Percentiles rank a stretch among this genome's conserved stretches.
Evolutionary conservation across 2,888 invertebrate species (phyloP).

Genomic region (Deilephila elpenor): DNA sequence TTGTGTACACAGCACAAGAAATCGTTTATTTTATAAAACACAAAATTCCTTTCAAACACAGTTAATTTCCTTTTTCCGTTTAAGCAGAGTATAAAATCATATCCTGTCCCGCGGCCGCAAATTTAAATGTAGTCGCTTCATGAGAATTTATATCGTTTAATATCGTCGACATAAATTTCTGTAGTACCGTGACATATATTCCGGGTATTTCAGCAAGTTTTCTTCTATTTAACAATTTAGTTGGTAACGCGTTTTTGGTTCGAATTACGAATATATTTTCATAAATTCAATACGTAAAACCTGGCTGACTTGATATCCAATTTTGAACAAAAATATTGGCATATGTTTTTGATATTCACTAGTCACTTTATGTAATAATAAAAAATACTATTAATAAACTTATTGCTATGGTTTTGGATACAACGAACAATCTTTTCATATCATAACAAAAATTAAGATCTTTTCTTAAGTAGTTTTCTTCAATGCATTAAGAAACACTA

Average conservation of each 20-base stretch:
- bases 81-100: constrained; percentile 26
- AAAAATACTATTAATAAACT: too few species aligned
- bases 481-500: too few species aligned
- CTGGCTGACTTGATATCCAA: too few species aligned
- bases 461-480: not conserved
- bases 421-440: too few species aligned
- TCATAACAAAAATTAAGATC: too few species aligned
- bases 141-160: constrained; percentile 67
- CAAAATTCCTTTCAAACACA: not conserved
- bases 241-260: not conserved
- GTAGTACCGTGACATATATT: constrained; percentile 41
- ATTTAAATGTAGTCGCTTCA: constrained; percentile 52
- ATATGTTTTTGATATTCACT: too few species aligned
- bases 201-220: constrained; percentile 39
- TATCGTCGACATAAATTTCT: constrained; percentile 59
- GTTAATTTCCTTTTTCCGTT: constrained; percentile 7
- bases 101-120: constrained; percentile 24
- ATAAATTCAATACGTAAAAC: not conserved
- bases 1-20: too few species aligned
- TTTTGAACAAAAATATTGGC: too few species aligned
- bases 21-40: not conserved
- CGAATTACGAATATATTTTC: too few species aligned
- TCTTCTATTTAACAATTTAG: constrained; percentile 8
- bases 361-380: too few species aligned
- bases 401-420: too few species aligned